A percentile compares a stretch with the other conserved stretches of the same genome.
Evolutionary conservation across 2,113 vertebrate genomes (phyloP).

Genomic region (Bostrychus sinensis): DNA sequence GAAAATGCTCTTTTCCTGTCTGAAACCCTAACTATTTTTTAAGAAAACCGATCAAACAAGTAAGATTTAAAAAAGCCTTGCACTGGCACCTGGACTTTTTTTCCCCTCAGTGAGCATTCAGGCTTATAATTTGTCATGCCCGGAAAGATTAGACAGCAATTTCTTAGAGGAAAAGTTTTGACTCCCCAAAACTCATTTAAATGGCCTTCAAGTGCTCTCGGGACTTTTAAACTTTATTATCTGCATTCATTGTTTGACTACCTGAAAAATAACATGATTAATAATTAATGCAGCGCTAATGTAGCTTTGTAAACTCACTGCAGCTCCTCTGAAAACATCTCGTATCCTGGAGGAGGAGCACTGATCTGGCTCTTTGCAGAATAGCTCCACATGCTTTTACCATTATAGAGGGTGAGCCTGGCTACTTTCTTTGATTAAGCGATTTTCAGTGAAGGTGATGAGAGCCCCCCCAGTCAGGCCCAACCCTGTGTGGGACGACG

Average conservation of each 20-base stretch:
- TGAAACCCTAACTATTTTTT: background rate
- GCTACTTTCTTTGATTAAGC: conserved; percentile 57
- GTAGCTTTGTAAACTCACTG: background rate
- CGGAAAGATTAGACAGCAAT: background rate
- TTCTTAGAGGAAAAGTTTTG: background rate
- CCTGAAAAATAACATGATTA: background rate
- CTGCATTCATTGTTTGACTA: background rate
- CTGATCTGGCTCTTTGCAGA: conserved; percentile 15
- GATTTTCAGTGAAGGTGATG: conserved; percentile 13
- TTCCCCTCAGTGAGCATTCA: background rate
- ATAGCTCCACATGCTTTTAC: conserved; percentile 21
- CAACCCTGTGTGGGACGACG: conserved; percentile 41
- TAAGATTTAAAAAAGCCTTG: too few relatives aligned
- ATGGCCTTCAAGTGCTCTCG: background rate
- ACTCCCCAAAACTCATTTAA: background rate
- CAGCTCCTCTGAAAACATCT: conserved; percentile 18
- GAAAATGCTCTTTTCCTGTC: background rate
- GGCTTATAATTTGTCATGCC: background rate
- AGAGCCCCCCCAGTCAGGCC: conserved; percentile 44
- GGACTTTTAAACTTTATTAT: background rate
- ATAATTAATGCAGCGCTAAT: conserved; percentile 7
- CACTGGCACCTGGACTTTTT: background rate
- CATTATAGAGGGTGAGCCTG: conserved; percentile 35
- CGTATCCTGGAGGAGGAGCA: conserved; percentile 13
- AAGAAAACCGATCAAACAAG: too few relatives aligned